Evolutionary conservation across 2,888 invertebrate species (phyloP).

Genomic region (Pinctada fucata): DNA sequence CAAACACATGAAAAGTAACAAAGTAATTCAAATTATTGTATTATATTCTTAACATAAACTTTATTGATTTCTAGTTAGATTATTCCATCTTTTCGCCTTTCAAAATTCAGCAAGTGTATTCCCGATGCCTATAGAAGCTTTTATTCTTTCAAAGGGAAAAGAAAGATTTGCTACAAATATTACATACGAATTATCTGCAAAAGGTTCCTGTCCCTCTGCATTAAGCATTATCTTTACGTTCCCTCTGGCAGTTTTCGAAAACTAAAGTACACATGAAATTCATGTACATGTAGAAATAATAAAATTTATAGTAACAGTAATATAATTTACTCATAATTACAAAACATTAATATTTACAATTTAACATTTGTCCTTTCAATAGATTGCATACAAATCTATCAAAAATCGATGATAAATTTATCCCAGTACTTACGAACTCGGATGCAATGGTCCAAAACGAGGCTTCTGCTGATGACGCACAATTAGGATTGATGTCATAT

Average conservation of each 20-base stretch:
- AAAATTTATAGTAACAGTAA: background rate
- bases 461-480: slow-evolving; percentile 14
- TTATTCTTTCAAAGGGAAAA: too few relatives aligned
- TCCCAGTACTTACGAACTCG: slow-evolving; percentile 2
- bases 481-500: slow-evolving; percentile 10
- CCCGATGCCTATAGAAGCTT: too few relatives aligned
- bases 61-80: too few relatives aligned
- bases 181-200: slow-evolving; percentile 11
- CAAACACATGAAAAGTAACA: too few relatives aligned
- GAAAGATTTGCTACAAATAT: background rate
- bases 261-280: slow-evolving; percentile 3
- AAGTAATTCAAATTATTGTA: too few relatives aligned
- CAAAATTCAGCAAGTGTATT: too few relatives aligned
- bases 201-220: background rate
- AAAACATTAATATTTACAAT: too few relatives aligned
- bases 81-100: too few relatives aligned
- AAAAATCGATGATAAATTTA: background rate
- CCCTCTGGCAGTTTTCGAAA: background rate
- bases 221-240: slow-evolving; percentile 9
- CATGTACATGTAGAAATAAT: background rate
- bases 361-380: too few relatives aligned
- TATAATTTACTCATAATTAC: background rate
- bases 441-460: slow-evolving; percentile 23
- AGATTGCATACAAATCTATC: background rate
- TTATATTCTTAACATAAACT: too few relatives aligned